phyloP scores from a whole-genome alignment of 2,797 vertebrate species.

The Thunnus albacares region DNA sequence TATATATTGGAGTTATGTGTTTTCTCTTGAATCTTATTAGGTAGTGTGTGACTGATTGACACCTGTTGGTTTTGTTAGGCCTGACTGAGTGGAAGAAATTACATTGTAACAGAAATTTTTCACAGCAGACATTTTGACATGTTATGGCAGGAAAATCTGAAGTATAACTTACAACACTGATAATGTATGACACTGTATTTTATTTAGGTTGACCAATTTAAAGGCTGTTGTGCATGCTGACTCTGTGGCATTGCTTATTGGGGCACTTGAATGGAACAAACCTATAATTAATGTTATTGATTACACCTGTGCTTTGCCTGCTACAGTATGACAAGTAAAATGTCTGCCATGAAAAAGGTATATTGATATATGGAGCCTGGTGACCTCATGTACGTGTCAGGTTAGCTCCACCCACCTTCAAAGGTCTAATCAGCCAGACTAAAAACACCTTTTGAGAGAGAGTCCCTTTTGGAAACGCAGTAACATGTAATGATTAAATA shows the following conservation, averaged over 20 bases:
- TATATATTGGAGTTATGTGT: neutral
- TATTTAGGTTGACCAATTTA: neutral
- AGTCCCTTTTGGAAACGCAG: neutral
- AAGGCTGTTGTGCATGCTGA: neutral
- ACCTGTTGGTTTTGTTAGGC: neutral
- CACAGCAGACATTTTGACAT: neutral
- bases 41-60: neutral
- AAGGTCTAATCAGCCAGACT: neutral
- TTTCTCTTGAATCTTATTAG: no score
- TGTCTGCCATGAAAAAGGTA: no score
- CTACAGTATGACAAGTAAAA: no score
- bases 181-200: neutral
- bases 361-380: neutral
- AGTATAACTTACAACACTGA: neutral
- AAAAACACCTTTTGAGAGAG: neutral
- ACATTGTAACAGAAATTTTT: no score
- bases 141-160: neutral
- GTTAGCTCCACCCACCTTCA: neutral
- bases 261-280: neutral
- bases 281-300: neutral
- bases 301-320: no score
- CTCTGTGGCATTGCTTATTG: neutral
- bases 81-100: no score
- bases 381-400: neutral
- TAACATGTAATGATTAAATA: neutral